These are phyloP conservation scores for Diplosoma virens DNA, from an alignment of 23 tunicate genomes.

Conservation along the genomic window DNA sequence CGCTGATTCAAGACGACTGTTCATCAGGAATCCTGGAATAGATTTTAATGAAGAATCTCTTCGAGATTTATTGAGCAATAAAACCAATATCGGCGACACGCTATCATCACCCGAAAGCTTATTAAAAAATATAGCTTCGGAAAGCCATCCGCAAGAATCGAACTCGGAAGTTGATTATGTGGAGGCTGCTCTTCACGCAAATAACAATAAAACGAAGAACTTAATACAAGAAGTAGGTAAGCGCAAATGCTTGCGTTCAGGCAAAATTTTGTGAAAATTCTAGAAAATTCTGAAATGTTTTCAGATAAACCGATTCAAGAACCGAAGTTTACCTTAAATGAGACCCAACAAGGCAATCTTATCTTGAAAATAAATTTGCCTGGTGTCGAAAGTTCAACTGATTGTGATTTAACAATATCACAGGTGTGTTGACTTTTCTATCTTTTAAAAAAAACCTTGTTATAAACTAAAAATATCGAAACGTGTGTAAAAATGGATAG, in stretches of 20 bases:
- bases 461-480: too few species aligned
- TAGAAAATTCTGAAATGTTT: background rate
- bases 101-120: slow-evolving; percentile 57
- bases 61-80: background rate
- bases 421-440: slow-evolving; percentile 44
- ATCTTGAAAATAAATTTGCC: slow-evolving; percentile 53
- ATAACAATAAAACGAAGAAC: slow-evolving; percentile 5
- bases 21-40: slow-evolving; percentile 26
- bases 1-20: slow-evolving; percentile 66
- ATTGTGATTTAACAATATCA: slow-evolving; percentile 57
- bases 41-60: slow-evolving; percentile 11
- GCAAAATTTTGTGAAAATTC: too few species aligned
- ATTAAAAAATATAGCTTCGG: slow-evolving; percentile 32
- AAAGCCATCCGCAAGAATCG: background rate
- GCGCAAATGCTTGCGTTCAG: background rate
- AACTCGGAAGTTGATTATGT: slow-evolving; percentile 20
- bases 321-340: too few species aligned
- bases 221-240: slow-evolving; percentile 42
- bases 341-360: background rate
- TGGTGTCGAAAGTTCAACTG: slow-evolving; percentile 20
- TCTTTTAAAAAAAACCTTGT: too few species aligned
- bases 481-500: too few species aligned
- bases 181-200: background rate
- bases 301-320: too few species aligned
- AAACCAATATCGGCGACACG: slow-evolving; percentile 6